Base-by-base conservation (phyloP, 2,888 invertebrate species). In the Phymatocera aterrima region DNA sequence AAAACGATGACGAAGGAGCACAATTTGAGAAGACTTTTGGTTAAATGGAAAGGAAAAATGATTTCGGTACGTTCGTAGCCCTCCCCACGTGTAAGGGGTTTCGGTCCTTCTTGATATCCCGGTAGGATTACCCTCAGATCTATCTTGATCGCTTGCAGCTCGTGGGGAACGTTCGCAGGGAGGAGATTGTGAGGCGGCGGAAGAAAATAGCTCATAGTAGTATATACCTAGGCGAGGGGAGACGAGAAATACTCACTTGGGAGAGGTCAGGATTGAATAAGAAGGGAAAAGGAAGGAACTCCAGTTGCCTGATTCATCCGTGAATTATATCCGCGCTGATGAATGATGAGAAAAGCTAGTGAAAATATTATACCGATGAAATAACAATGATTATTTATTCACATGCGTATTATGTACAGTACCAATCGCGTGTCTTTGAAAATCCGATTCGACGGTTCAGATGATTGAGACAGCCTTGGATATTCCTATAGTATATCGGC, bases 91-190 rank as follows among this genome's bases (percentile, higher is more conserved):
- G 40, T 12, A 5, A 28, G 18, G 72, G 68, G 43, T 10, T 40
- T 65, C 24, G 21, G 54, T 34, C 37, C 43, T n/a, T 51, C 12
- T 15, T 72, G 51, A 46, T 51, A 72, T 34, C 54, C 51, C 34
- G 51, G 18, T 6, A 51, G 72, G 72, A 72, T 72, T 72, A 72
- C 75, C 75, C 75, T n/a, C 24, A 75, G 57, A 57, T 75, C 75
- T 57, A 75, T 75, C 60, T 75, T 75, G 75, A 57, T 75, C 75
- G 75, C 15, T 40, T 57, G 75, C 57, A 43, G 40, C 57, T 75
- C 40, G 24, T 28, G 75, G 60, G 43, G 75, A 48, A 72, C 18
- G 68, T 24, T 28, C 18, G 51, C n/a, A 51, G 31, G 34, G 51
- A 68, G 68, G 68, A 68, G 34, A 15, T 12, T 18, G 31, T 15